phyloP scores from a whole-genome alignment of 2,888 invertebrate species.

The Tetragonula carbonaria region DNA sequence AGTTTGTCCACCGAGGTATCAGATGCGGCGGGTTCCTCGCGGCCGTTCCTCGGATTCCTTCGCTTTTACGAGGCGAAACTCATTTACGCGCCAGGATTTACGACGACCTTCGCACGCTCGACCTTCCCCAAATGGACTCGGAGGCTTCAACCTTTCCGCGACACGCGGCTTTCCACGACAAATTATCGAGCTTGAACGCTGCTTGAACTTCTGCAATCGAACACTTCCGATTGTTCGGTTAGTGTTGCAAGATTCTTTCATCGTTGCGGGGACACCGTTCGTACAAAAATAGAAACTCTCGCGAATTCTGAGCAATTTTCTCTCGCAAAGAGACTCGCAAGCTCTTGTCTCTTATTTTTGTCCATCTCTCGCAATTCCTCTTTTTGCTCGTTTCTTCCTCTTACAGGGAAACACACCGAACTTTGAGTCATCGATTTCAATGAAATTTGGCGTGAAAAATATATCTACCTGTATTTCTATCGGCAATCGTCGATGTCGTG shows the following conservation, averaged over 20 bases:
- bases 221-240: conserved; percentile 25
- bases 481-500: too few species aligned
- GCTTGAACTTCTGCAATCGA: conserved; percentile 24
- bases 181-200: conserved; percentile 44
- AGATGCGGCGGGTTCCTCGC: background rate
- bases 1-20: conserved; percentile 38
- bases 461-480: too few species aligned
- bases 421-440: too few species aligned
- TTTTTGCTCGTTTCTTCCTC: too few species aligned
- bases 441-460: too few species aligned
- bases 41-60: conserved; percentile 63
- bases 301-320: too few species aligned
- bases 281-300: too few species aligned
- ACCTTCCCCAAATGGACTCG: conserved; percentile 38
- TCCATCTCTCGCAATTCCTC: too few species aligned
- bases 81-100: conserved; percentile 73
- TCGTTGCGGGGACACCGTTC: too few species aligned
- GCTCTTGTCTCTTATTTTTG: too few species aligned
- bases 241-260: background rate
- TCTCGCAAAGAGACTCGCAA: too few species aligned
- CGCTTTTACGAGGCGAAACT: conserved; percentile 72
- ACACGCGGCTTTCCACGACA: conserved; percentile 31
- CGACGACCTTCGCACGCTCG: conserved; percentile 30
- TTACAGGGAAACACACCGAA: too few species aligned
- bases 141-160: conserved; percentile 46